Evolutionary conservation across 2,888 invertebrate species (phyloP).

Genomic region (Agriopis aurantiaria): DNA sequence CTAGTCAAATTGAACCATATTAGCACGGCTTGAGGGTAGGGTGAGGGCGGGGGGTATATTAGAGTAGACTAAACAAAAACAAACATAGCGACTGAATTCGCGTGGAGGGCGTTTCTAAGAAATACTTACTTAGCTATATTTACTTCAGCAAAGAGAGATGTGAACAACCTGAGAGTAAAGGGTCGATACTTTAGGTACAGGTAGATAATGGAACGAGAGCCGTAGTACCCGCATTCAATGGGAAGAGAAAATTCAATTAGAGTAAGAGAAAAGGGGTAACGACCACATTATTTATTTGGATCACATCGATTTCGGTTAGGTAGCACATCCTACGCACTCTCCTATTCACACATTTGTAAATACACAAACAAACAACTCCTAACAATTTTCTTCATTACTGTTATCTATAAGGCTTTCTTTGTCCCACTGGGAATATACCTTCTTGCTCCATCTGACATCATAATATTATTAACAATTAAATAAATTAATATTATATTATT

Average conservation of each 20-base stretch:
- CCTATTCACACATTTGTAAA: slow-evolving; percentile 1
- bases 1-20: too few species aligned
- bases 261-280: slow-evolving; percentile 15
- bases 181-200: slow-evolving; percentile 8
- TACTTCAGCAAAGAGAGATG: background rate
- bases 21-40: too few species aligned
- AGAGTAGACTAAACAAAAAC: too few species aligned
- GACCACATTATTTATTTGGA: slow-evolving; percentile 19
- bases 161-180: slow-evolving; percentile 3
- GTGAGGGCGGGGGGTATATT: too few species aligned
- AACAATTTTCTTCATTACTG: background rate
- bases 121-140: slow-evolving; percentile 1
- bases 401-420: too few species aligned
- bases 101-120: background rate
- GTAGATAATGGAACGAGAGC: slow-evolving; percentile 15
- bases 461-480: too few species aligned
- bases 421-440: too few species aligned
- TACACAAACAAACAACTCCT: background rate
- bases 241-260: slow-evolving; percentile 15
- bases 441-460: too few species aligned
- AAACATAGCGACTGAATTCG: too few species aligned
- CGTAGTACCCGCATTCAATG: slow-evolving; percentile 1
- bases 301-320: slow-evolving; percentile 4
- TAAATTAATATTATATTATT: too few species aligned
- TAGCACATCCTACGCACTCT: slow-evolving; percentile 4